phyloP scores from a whole-genome alignment of 2,113 vertebrate species.

The Otis tarda region DNA sequence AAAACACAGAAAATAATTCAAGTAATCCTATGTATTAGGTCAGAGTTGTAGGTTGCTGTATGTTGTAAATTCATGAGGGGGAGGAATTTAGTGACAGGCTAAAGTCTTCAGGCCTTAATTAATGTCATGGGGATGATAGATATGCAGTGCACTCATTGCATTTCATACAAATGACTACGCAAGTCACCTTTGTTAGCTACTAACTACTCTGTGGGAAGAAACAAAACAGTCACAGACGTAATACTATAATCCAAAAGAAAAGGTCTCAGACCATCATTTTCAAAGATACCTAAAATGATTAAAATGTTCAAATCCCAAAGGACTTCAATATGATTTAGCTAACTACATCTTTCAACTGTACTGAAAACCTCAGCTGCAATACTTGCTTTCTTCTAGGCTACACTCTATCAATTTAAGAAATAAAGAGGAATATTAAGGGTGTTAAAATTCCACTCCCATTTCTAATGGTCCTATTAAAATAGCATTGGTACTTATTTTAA shows the following conservation, averaged over 20 bases:
- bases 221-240: background rate
- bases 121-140: constrained; percentile 54
- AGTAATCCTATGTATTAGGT: background rate
- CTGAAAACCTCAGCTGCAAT: background rate
- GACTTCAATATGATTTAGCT: background rate
- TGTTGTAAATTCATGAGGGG: constrained; percentile 53
- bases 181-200: constrained; percentile 36
- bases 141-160: background rate
- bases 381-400: background rate
- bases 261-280: background rate
- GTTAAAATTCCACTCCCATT: background rate
- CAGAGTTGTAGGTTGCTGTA: constrained; percentile 21
- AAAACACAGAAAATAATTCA: background rate
- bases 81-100: constrained; percentile 52
- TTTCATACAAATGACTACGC: constrained; percentile 15
- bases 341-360: background rate
- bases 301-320: background rate
- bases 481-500: background rate
- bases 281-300: background rate
- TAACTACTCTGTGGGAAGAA: background rate
- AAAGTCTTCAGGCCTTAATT: constrained; percentile 57
- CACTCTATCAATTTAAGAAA: background rate
- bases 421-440: background rate
- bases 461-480: background rate
- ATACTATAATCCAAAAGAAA: background rate